A percentile compares a stretch with the other conserved stretches of the same genome.
Evolutionary conservation across 92 coral and sea anemone species (phyloP).

Genomic region (Anthopleura xanthogrammica): DNA sequence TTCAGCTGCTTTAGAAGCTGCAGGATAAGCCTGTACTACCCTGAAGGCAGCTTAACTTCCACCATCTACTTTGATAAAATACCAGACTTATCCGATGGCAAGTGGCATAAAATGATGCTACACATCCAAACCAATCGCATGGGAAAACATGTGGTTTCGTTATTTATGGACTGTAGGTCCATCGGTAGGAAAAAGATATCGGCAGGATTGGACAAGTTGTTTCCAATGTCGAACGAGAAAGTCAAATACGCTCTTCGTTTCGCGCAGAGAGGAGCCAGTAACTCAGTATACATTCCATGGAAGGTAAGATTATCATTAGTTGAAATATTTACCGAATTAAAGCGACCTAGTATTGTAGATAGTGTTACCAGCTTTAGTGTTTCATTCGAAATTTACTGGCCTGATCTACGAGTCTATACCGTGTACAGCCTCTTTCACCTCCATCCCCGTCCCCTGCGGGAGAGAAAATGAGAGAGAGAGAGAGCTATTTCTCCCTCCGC

Average conservation of each 20-base stretch:
- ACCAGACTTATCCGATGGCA: conserved; percentile 62
- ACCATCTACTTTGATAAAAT: conserved; percentile 58
- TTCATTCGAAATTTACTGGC: no score
- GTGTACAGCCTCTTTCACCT: no score
- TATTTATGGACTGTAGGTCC: conserved; percentile 74
- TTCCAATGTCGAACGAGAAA: conserved; percentile 51
- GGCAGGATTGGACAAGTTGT: conserved; percentile 31
- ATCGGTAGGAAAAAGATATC: conserved; percentile 56
- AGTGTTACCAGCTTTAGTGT: no score
- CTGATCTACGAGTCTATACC: no score
- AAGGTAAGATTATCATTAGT: conserved; percentile 1
- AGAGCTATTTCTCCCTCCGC: no score
- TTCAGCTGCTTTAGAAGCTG: conserved; percentile 75
- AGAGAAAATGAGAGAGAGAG: no score
- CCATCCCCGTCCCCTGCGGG: no score
- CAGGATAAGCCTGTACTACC: conserved; percentile 64
- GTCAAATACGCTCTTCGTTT: conserved; percentile 53
- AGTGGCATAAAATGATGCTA: conserved; percentile 83
- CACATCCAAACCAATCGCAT: conserved; percentile 54
- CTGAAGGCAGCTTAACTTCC: conserved; percentile 37
- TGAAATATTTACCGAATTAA: no score
- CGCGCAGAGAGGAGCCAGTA: conserved; percentile 51
- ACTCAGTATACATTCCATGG: conserved; percentile 39
- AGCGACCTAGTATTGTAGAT: no score
- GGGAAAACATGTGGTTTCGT: conserved; percentile 42